Base-by-base conservation (phyloP, 2,113 vertebrate genomes). In the Mormyrus lacerda region DNA sequence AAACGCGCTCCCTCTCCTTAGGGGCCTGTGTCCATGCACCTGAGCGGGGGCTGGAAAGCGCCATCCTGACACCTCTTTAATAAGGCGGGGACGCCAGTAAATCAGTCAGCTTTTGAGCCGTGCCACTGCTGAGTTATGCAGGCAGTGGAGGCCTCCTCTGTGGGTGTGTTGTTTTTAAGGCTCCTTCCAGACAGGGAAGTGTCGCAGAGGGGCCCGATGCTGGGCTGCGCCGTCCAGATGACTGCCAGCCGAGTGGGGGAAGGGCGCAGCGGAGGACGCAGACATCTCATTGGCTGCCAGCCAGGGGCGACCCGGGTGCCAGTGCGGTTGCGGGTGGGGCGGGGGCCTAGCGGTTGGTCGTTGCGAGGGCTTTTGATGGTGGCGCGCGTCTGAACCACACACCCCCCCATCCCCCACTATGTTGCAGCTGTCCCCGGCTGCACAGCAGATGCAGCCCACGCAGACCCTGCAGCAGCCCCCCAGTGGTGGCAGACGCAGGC, bases 401-500 rank as follows among this genome's bases (percentile, higher is more conserved):
- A 6, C 42, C 21, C 21, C 45, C 19, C 48, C 21, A 7, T 31
- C 21, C 24, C 7, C 76, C 45, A 19, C 61, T 79, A 3, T 89
- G 50, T 93, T 90, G 73, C 95, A 99, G 98, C 97, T 99, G 92
- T 99, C 98, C 27, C 97, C 98, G 1, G 98, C 98, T 0, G 96
- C 98, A 0, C 98, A 99, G 94, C 98, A 99, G 95, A 99, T 99
- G 97, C 98, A 99, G 93, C 97, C 98, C 89, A 97, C 97, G 2
- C 98, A 98, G 95, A 98, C 97, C 1, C 94, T 99, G 95, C 98
- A 99, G 94, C 97, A 97, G 0, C 97, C 97, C 7, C 96, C 97
- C 9, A 98, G 97, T 0, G 97, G 98, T 13, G 98, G 98, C 4
- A 97, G 98, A 76, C 96, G 98, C 91, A 95, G 98, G 89, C 96